Conservation (phyloP, 1,140 invertebrate genomes). For the Drosophila suzukii region DNA sequence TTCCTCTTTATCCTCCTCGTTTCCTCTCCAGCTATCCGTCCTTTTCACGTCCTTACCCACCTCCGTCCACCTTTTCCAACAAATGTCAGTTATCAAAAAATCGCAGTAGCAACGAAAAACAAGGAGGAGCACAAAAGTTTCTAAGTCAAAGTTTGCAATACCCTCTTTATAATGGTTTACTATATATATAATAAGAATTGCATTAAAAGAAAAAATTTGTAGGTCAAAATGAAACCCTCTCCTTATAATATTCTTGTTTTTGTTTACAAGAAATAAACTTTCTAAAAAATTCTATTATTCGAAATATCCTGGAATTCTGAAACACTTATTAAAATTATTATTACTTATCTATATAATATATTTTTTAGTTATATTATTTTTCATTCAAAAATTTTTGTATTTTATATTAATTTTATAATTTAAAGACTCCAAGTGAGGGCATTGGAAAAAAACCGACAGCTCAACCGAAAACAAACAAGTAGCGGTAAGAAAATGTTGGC, state of each 20-base stretch:
- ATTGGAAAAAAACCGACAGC: constrained; percentile 3
- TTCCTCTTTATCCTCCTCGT: neutral
- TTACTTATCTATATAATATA: no score
- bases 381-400: no score
- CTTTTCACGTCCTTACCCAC: neutral
- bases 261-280: no score
- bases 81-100: constrained; percentile 77
- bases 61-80: constrained; percentile 39
- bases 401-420: neutral
- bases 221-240: no score
- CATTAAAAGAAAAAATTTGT: no score
- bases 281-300: no score
- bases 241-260: no score
- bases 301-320: no score
- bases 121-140: neutral
- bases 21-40: neutral
- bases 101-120: constrained; percentile 49
- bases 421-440: neutral
- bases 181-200: no score
- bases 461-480: constrained; percentile 66
- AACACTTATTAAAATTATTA: no score
- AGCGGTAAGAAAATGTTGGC: constrained; percentile 69
- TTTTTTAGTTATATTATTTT: neutral
- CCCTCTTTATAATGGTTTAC: neutral
- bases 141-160: neutral